Conservation (phyloP, 2,113 vertebrate genomes). For the Tragulus kanchil region DNA sequence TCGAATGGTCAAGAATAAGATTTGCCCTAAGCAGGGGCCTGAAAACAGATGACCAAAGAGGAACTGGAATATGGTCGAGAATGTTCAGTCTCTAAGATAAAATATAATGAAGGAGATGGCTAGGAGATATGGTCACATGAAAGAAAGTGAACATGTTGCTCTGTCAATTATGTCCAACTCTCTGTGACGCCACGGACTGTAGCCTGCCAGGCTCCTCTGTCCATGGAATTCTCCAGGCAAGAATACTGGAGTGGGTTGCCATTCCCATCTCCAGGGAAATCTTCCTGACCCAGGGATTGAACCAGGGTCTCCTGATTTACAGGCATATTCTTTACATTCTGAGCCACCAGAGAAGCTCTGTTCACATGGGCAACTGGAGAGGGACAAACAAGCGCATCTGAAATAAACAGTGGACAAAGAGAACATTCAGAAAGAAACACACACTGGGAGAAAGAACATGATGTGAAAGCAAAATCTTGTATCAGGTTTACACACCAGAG, state of each 20-base stretch:
- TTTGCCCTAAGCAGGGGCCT: accelerated
- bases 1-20: background rate
- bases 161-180: too few relatives aligned
- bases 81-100: background rate
- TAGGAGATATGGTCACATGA: background rate
- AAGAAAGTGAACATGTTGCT: too few relatives aligned
- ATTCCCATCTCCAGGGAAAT: too few relatives aligned
- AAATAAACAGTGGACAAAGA: background rate
- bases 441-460: background rate
- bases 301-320: too few relatives aligned
- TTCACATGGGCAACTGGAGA: background rate
- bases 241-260: too few relatives aligned
- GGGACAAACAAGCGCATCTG: background rate
- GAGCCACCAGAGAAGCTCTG: background rate
- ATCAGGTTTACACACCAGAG: background rate
- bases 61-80: background rate
- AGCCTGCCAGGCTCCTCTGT: too few relatives aligned
- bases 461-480: background rate
- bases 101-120: background rate
- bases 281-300: too few relatives aligned
- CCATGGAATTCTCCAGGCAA: too few relatives aligned
- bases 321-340: too few relatives aligned
- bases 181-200: too few relatives aligned
- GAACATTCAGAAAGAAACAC: background rate
- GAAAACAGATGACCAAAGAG: background rate